These are phyloP conservation scores for Orchestia grillus DNA, from an alignment of 1,140 invertebrate species.

Conservation along the genomic window DNA sequence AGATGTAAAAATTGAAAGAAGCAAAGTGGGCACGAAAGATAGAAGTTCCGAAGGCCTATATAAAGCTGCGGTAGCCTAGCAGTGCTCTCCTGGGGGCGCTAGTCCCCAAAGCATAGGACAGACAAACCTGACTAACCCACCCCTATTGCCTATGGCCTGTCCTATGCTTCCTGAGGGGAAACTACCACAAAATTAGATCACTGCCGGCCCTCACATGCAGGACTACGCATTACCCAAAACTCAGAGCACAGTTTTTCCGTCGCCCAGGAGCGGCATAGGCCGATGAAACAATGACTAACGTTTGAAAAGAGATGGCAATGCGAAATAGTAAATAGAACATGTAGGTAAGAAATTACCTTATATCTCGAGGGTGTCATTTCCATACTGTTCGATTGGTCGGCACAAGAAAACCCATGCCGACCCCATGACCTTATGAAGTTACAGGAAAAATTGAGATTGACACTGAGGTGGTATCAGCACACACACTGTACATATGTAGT, in stretches of 20 bases:
- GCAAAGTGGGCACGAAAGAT: too few relatives aligned
- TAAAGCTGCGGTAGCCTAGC: too few relatives aligned
- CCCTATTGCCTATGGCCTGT: too few relatives aligned
- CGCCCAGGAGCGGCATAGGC: not conserved
- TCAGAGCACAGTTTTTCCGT: not conserved
- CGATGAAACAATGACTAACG: not conserved
- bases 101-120: too few relatives aligned
- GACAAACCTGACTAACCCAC: too few relatives aligned
- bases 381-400: not conserved
- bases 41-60: too few relatives aligned
- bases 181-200: not conserved
- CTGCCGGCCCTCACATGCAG: not conserved
- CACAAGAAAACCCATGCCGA: not conserved
- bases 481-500: too few relatives aligned
- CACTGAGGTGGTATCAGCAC: not conserved
- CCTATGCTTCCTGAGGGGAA: too few relatives aligned
- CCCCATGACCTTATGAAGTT: not conserved
- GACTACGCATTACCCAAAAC: not conserved
- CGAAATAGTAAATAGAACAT: not conserved
- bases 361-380: not conserved
- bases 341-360: not conserved
- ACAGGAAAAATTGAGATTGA: not conserved
- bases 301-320: not conserved
- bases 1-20: too few relatives aligned
- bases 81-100: too few relatives aligned